phyloP scores from a whole-genome alignment of 2,888 invertebrate genomes.

The Shargacucullia verbasci region DNA sequence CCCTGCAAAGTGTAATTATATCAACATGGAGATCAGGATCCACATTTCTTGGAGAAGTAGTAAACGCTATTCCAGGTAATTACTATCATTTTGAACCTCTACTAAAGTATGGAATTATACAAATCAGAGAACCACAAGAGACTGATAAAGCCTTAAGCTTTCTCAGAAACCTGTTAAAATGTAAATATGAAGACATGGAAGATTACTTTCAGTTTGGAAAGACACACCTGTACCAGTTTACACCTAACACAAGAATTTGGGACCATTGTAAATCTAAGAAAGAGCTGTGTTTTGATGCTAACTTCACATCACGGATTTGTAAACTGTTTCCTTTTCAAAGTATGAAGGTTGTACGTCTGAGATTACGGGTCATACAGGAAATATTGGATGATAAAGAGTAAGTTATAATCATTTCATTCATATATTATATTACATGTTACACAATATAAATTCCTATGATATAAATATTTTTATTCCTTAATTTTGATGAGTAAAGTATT shows the following conservation, averaged over 20 bases:
- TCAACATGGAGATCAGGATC: constrained; percentile 97
- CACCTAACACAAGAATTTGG: constrained; percentile 96
- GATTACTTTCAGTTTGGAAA: constrained; percentile 94
- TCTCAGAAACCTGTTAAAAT: constrained; percentile 92
- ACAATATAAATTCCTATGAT: too few relatives aligned
- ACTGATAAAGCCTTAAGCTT: constrained; percentile 91
- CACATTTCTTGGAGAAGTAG: constrained; percentile 95
- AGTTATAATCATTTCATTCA: constrained; percentile 65
- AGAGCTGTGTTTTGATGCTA: constrained; percentile 84
- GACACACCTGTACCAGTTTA: constrained; percentile 93
- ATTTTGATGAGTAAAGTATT: too few relatives aligned
- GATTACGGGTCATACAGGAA: constrained; percentile 92
- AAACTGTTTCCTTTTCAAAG: constrained; percentile 96
- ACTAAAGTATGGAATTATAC: constrained; percentile 94
- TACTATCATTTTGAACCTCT: constrained; percentile 97
- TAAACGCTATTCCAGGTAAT: constrained; percentile 95
- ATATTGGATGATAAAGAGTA: constrained; percentile 92
- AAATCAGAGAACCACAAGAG: constrained; percentile 93
- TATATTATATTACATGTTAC: too few relatives aligned
- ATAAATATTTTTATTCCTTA: too few relatives aligned
- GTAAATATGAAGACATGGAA: constrained; percentile 93
- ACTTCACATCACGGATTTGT: constrained; percentile 94
- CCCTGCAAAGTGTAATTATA: constrained; percentile 93
- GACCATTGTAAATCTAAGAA: constrained; percentile 91
- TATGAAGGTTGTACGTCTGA: constrained; percentile 95